Base-by-base conservation (phyloP, 2,113 vertebrate species). In the Cryptomyrus ogoouensis region DNA sequence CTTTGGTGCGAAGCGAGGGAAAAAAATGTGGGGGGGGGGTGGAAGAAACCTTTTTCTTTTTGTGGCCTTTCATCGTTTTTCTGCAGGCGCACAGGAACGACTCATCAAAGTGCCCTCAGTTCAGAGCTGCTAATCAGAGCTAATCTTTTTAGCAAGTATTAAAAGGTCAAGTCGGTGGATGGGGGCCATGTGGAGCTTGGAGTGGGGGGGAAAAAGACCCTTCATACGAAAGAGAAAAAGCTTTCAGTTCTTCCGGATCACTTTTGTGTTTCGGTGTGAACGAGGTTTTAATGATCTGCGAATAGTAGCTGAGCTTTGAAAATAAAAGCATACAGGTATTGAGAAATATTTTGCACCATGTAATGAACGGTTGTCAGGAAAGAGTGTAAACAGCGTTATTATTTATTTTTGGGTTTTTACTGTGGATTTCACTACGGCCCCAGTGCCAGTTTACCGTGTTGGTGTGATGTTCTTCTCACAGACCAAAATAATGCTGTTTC, bases 91-190 rank as follows among this genome's bases (percentile, higher is more conserved):
- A n/a, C 46, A 89, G 90, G 89, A 92, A 89, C 91, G 94, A 93
- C 94, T 94, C 94, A 94, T 94, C 93, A 94, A 95, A 94, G 92
- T 95, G 94, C 94, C 94, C 94, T 95, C 93, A 94, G 93, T 92
- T 91, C 92, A 92, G 91, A 90, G 94, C 93, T 94, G 93, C 94
- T 96, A 95, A 95, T 96, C 95, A 94, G 91, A 95, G 94, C 91
- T 95, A 95, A 95, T 96, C 94, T 95, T 92, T 94, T 95, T 95
- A 95, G 94, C 94, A 94, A 93, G 93, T 88, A 89, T 93, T 94
- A 93, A 95, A 95, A 95, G 95, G 95, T 95, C 95, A 94, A 83
- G 92, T 91, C 94, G 91, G 91, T 88, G 77, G 92, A 92, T 90
- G 92, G 93, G 93, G 52, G 62, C 92, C 89, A 91, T 91, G 92